Base-by-base conservation (phyloP, 1,140 invertebrate species). In the Wasmannia auropunctata region DNA sequence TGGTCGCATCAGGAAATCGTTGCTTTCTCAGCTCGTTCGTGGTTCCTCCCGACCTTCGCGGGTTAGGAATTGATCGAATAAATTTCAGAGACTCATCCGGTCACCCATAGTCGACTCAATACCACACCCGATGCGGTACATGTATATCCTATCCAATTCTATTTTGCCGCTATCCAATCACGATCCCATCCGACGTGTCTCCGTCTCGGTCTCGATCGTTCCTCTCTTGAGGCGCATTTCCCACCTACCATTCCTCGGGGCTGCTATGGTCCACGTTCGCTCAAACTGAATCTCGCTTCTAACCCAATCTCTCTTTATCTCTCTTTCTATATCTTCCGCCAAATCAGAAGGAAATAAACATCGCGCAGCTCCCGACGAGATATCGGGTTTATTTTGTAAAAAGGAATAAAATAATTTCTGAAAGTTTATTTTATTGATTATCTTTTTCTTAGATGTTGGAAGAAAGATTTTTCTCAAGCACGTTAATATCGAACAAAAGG, bases 101-200 rank as follows among this genome's bases (percentile, higher is more conserved):
- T 67, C 84, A 77, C 75, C 60, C 62, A 75, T 80, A 46, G 54
- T 63, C 31, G 56, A 56, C 65, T 90, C 87, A 83, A 90, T 90
- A 86, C 65, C 80, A 19, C 22, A 31, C 22, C 25, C 75, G 37
- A 37, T 31, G 16, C 54, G 72, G 37, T 77, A 77, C 43, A 65
- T 34, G 75, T 22, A 54, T 76, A 76, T 88, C 76, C 86, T 87
- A 91, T 92, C 90, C 90, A 86, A 92, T 91, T 87, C 87, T 88
- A 91, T 91, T 87, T 89, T 87, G 87, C 88, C 85, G 87, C 84
- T 89, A 92, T 92, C 86, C 91, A 91, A 92, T 92, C 90, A 85
- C 77, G 77, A 89, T 91, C 85, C 87, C 87, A 91, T 92, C 88
- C 81, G 85, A 89, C 62, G 49, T 28, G 76, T 67, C 76, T 86